Evolutionary conservation across 2,113 vertebrate species (phyloP).

Genomic region (Notechis scutatus): DNA sequence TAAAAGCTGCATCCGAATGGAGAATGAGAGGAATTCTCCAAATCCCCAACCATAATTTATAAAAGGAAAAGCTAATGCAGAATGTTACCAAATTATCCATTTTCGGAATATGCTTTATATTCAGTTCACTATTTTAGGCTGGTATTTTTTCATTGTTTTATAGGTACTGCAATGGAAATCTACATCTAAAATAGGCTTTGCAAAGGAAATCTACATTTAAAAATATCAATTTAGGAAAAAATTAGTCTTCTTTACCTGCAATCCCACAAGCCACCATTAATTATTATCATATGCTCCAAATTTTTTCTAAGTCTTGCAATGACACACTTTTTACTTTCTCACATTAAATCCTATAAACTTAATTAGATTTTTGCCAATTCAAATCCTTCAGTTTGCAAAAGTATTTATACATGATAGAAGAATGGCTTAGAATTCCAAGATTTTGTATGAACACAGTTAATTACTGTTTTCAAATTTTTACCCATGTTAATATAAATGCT

Average conservation of each 20-base stretch:
- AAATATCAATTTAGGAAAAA: slow-evolving; percentile 35
- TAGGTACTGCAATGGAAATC: slow-evolving; percentile 27
- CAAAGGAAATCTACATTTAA: neutral
- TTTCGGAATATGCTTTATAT: slow-evolving; percentile 40
- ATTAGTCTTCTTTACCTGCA: slow-evolving; percentile 11
- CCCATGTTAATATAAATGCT: neutral
- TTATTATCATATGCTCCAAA: neutral
- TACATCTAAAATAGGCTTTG: slow-evolving; percentile 21
- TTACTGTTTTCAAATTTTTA: slow-evolving; percentile 6
- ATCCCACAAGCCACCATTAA: slow-evolving; percentile 15
- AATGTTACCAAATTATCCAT: slow-evolving; percentile 28
- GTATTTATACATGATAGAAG: slow-evolving; percentile 19
- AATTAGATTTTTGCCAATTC: neutral
- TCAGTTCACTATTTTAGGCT: neutral
- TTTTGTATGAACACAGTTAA: slow-evolving; percentile 29
- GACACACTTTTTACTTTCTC: neutral
- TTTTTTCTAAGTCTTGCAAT: neutral
- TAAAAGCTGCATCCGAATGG: slow-evolving; percentile 17
- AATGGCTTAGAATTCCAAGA: slow-evolving; percentile 11
- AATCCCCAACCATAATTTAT: neutral
- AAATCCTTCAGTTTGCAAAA: neutral
- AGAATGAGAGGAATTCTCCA: neutral
- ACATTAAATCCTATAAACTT: neutral
- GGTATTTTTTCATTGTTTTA: slow-evolving; percentile 45
- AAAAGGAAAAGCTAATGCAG: slow-evolving; percentile 8